Evolutionary conservation across 2,113 vertebrate species (phyloP), one percentile per base, ranked within the genome.

Genomic region (Chascanopsetta lugubris): DNA sequence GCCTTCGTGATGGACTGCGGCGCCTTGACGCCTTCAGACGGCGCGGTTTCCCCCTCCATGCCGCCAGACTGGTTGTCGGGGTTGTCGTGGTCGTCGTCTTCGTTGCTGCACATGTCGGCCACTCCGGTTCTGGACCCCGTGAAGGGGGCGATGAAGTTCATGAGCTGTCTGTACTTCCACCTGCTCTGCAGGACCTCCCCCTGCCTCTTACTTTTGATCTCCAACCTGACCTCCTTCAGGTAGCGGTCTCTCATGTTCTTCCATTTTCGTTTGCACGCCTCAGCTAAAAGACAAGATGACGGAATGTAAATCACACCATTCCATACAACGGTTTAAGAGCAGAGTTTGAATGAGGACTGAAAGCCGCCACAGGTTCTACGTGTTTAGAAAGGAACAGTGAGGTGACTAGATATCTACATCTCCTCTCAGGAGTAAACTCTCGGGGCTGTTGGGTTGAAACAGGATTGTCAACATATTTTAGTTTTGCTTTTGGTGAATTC

Each of bases 171-270:
- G 75, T 85, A 89, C 45, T 85, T 88, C 90, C 90, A 92, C 57
- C 77, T 71, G 18, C 87, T 89, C 4, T 81, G 80, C 2, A 75
- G 6, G 0, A 77, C 8, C 30, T 86, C 87, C 12, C 89, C 88
- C 47, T 85, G 82, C 34, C 85, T 87, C 53, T 85, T 90, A 67
- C 72, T 83, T 57, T 88, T 88, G 34, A 85, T 76, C 47, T 90
- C 87, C 62, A 85, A 76, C 26, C 89, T 77, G 1, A 90, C 77
- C 60, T 92, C 91, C 55, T 91, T 91, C 51, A 91, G 60, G 56
- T 91, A 92, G 2, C 91, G n/a, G 84, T 92, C 91, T 63, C 91
- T 82, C 80, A 92, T 73, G 66, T 89, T 92, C 76, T 91, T 92
- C 91, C 89, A 92, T 83, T 87, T 86, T 46, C 85, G 80, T 82